These are phyloP conservation scores for Mormyrus lacerda DNA, from an alignment of 2,113 vertebrate genomes.

Conservation along the genomic window DNA sequence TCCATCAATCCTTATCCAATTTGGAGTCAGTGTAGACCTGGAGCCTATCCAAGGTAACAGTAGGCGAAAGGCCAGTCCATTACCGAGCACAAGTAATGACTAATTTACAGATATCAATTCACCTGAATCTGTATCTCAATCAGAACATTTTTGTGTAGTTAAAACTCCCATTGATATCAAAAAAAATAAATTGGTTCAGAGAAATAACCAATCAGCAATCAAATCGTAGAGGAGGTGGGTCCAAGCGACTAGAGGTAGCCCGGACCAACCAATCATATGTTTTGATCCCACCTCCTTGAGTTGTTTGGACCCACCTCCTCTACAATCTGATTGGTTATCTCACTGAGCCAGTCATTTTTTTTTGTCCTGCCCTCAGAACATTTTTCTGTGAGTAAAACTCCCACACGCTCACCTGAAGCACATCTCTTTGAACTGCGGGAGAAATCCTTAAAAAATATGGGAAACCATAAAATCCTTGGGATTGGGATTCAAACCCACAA, in stretches of 20 bases:
- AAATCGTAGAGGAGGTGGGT: too few relatives aligned
- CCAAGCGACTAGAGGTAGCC: not conserved
- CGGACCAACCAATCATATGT: not conserved
- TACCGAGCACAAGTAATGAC: not conserved
- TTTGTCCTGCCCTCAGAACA: not conserved
- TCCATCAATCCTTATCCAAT: not conserved
- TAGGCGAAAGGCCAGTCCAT: not conserved
- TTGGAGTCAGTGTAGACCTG: not conserved
- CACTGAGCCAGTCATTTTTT: not conserved
- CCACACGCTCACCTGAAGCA: not conserved
- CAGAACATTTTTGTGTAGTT: not conserved
- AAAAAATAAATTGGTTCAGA: too few relatives aligned
- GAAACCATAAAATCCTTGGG: not conserved
- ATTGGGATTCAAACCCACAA: not conserved
- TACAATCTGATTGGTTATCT: too few relatives aligned
- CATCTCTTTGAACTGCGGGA: not conserved
- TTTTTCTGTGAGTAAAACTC: too few relatives aligned
- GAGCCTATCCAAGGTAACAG: not conserved
- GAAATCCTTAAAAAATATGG: not conserved
- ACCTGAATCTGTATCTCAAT: not conserved
- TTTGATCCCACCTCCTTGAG: too few relatives aligned
- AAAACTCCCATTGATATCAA: not conserved
- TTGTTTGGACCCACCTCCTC: too few relatives aligned
- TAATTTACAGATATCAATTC: not conserved
- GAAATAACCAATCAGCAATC: too few relatives aligned